A percentile compares a stretch with the other conserved stretches of the same genome.
Conservation (phyloP, 1,140 invertebrate genomes). For the Sesamia nonagrioides region DNA sequence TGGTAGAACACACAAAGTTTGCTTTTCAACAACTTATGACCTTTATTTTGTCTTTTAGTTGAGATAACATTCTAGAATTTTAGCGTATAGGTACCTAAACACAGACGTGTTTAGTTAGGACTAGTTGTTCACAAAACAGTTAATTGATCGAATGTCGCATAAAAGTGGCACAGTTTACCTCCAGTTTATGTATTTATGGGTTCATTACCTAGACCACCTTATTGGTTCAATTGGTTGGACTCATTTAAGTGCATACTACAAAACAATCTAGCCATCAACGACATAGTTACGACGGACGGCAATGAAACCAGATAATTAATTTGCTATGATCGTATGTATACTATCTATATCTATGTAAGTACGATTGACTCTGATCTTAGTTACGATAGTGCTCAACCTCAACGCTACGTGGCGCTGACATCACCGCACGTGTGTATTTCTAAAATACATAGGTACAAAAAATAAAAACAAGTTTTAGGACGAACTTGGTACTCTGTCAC, state of each 20-base stretch:
- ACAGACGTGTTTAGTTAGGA: constrained; percentile 11
- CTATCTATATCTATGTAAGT: constrained; percentile 21
- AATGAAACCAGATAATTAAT: constrained; percentile 48
- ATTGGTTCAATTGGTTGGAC: background rate
- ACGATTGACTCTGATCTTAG: background rate
- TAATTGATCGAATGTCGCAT: background rate
- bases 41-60: background rate
- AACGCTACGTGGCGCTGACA: constrained; percentile 38
- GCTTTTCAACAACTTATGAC: too few relatives aligned
- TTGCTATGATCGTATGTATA: background rate
- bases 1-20: too few relatives aligned
- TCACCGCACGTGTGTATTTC: constrained; percentile 33
- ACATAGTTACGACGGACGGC: constrained; percentile 38
- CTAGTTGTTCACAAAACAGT: background rate
- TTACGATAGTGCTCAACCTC: background rate
- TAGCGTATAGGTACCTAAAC: background rate
- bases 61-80: background rate
- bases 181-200: constrained; percentile 28
- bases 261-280: constrained; percentile 21
- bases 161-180: constrained; percentile 9
- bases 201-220: constrained; percentile 37
- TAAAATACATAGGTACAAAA: background rate
- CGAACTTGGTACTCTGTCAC: background rate
- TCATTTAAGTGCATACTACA: constrained; percentile 37
- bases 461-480: constrained; percentile 20